A percentile compares a stretch with the other conserved stretches of the same genome.
Conservation (phyloP, 2,113 vertebrate species). For the Sinocyclocheilus anophthalmus region DNA sequence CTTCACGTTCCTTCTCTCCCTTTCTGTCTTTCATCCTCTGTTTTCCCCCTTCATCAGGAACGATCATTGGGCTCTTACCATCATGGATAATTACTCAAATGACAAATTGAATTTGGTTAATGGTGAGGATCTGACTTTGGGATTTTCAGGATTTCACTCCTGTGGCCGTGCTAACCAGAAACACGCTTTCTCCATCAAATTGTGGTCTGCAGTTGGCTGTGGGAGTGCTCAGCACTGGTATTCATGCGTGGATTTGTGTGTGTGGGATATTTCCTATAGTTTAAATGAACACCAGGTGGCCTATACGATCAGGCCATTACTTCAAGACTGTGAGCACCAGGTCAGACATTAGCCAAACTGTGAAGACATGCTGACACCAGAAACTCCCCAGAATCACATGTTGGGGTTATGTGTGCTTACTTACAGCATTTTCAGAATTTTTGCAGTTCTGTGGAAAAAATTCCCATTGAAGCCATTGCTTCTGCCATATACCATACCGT, state of each 20-base stretch:
- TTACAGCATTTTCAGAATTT: not conserved
- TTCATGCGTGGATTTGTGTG: slow-evolving; percentile 46
- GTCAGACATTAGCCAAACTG: slow-evolving; percentile 39
- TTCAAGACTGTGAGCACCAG: slow-evolving; percentile 41
- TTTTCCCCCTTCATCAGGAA: slow-evolving; percentile 1
- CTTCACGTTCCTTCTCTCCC: slow-evolving; percentile 16
- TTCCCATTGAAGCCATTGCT: not conserved
- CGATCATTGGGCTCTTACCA: not conserved
- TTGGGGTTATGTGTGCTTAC: not conserved
- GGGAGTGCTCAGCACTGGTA: slow-evolving; percentile 21
- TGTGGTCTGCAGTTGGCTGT: slow-evolving; percentile 52
- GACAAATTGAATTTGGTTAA: slow-evolving; percentile 52
- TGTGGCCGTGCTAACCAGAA: slow-evolving; percentile 53
- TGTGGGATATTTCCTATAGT: slow-evolving; percentile 53
- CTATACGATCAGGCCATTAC: slow-evolving; percentile 46
- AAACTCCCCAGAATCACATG: slow-evolving; percentile 4
- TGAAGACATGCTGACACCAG: slow-evolving; percentile 35
- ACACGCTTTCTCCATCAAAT: slow-evolving; percentile 54
- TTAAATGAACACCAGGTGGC: slow-evolving; percentile 56
- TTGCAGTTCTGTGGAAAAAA: not conserved
- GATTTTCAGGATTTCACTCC: slow-evolving; percentile 52
- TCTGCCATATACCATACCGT: not conserved
- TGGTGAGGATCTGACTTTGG: slow-evolving; percentile 50
- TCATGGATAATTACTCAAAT: slow-evolving; percentile 49
- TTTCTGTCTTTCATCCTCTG: slow-evolving; percentile 10